Conservation (phyloP, 2,113 vertebrate genomes). For the Poeciliopsis prolifica region DNA sequence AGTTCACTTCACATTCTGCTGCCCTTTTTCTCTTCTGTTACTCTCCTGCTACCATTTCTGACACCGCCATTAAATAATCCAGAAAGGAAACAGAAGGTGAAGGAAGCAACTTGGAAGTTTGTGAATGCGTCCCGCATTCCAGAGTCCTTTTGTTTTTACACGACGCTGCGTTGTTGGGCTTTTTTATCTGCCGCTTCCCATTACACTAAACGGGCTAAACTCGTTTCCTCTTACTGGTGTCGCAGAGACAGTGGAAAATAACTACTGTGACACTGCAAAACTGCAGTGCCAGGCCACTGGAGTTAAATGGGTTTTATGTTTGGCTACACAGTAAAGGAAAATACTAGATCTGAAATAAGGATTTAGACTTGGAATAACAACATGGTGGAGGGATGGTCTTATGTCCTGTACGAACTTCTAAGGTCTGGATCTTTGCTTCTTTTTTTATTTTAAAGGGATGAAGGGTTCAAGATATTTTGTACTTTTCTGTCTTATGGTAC, state of each 20-base stretch:
- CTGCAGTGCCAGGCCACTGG: too few species aligned
- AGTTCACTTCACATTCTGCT: neutral
- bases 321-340: neutral
- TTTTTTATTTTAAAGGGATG: neutral
- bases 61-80: neutral
- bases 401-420: neutral
- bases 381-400: conserved; percentile 28
- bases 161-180: conserved; percentile 8
- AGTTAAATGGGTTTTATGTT: neutral
- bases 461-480: neutral
- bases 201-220: neutral
- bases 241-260: neutral
- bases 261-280: neutral
- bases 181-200: conserved; percentile 15
- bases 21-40: neutral
- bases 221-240: conserved; percentile 8
- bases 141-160: neutral
- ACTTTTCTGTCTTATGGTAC: neutral
- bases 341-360: neutral
- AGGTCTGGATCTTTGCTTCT: neutral
- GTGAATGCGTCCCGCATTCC: neutral
- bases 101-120: neutral
- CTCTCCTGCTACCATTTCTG: neutral
- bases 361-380: neutral
- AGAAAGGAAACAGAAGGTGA: neutral